Evolutionary conservation across 2,113 vertebrate genomes (phyloP), one percentile per base, ranked within the genome.

Genomic region (Pogonocichla stellata): DNA sequence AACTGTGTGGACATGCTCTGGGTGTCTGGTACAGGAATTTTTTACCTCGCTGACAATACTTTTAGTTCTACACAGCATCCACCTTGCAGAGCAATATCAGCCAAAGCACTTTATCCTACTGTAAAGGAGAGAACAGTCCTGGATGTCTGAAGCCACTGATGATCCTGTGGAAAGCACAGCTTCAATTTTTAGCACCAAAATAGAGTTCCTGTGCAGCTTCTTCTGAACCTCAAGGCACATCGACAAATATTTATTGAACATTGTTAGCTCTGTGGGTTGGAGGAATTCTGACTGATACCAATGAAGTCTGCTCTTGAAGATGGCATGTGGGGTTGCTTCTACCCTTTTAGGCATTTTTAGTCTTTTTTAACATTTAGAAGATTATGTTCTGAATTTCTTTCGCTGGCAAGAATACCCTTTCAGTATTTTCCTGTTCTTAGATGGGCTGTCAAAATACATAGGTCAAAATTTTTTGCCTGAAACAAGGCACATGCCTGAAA

Each of bases 41-140:
- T 58, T 20, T 47, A n/a, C 10, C 4, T 90, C 0, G 0, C 14
- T 69, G 33, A 7, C 14, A 43, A 2, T 51, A 19, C 25, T 79
- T 50, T 54, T 45, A 47, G 8, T 60, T 66, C 31, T 53, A 28
- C 2, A 1, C 2, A 2, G 13, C 26, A 61, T 19, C 24, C 7
- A 25, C 61, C 38, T 56, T 40, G 14, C 2, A 23, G 64, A 82
- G 3, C 19, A 40, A 3, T 43, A 29, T 53, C 38, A 38, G 20
- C 8, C 45, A 45, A 51, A 67, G 24, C 14, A 28, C 23, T 65
- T 70, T 16, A 77, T 67, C 26, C 10, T 15, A 14, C 26, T n/a
- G 6, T 33, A 26, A 15, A 10, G 33, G 24, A 36, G 23, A 80
- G 61, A 77, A 26, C 2, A 40, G 19, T 19, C 13, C 43, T 19